Percentiles rank a stretch among this genome's conserved stretches.
Conservation (phyloP, 2,888 invertebrate genomes). For the Andrena haemorrhoa region DNA sequence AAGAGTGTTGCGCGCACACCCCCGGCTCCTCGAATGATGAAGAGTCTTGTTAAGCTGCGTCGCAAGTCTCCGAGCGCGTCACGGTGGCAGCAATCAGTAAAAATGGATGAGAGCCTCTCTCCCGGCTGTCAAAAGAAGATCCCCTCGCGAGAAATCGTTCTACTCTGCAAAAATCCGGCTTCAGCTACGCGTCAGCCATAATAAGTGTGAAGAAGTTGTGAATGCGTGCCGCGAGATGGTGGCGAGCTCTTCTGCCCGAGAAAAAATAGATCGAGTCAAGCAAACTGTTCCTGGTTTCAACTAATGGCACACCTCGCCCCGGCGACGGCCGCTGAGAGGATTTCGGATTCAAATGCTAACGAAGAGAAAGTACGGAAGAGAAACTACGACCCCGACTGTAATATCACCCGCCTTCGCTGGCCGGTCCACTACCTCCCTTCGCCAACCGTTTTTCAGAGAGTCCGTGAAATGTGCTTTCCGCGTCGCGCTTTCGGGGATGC, state of each 20-base stretch:
- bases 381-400: background rate
- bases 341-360: slow-evolving; percentile 63
- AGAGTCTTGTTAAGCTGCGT: background rate
- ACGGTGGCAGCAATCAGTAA: background rate
- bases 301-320: slow-evolving; percentile 48
- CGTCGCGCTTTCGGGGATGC: no score
- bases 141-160: slow-evolving; percentile 29
- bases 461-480: slow-evolving; percentile 3
- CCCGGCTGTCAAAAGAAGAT: slow-evolving; percentile 1
- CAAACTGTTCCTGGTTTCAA: slow-evolving; percentile 47
- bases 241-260: slow-evolving; percentile 12
- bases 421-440: background rate
- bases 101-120: slow-evolving; percentile 13
- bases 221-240: slow-evolving; percentile 21
- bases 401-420: slow-evolving; percentile 10
- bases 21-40: background rate
- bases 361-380: slow-evolving; percentile 23
- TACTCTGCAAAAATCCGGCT: background rate
- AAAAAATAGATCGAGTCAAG: slow-evolving; percentile 48
- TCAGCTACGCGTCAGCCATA: slow-evolving; percentile 33
- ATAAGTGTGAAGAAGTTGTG: slow-evolving; percentile 38
- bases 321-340: slow-evolving; percentile 37
- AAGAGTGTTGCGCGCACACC: background rate
- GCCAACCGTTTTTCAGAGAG: background rate
- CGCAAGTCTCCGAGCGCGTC: background rate